Base-by-base conservation (phyloP, 2,888 invertebrate genomes). In the Melinaea menophilus region DNA sequence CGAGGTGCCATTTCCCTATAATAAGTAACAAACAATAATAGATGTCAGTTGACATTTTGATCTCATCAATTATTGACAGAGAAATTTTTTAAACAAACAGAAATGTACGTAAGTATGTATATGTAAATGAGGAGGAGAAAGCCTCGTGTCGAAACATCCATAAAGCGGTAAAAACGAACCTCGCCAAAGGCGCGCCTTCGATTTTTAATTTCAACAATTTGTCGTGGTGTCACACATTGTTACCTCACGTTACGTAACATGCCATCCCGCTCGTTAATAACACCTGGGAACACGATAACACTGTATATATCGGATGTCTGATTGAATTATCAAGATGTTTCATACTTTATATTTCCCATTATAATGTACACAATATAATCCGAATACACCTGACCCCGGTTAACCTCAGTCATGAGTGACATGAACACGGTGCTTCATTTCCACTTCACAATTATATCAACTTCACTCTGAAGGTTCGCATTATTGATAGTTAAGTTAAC, bases 121-220 rank as follows among this genome's bases (percentile, higher is more conserved):
- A 85, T 87, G 84, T 80, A 86, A 87, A 88, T 83, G 82, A 83
- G 73, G 74, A 69, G 77, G 87, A 85, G 90, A 90, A 90, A 90
- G 90, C 82, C 74, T 73, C 69, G 78, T 85, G 84, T 84, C 80
- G 84, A 84, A 85, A 89, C 82, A 75, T 70, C 79, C 74, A 75
- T 80, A 82, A 82, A 81, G 75, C 75, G 75, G 75, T 75, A 80
- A 82, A 81, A 81, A 78, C 71, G 74, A 77, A 75, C 79, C 73
- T 71, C 76, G 75, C 54, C 63, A 68, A 71, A 76, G 81, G 82
- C 77, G 80, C 71, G 81, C 76, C 74, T 70, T 69, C 68, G 67
- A 60, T 66, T 67, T 68, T 68, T 69, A 69, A 70, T 69, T 70
- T 69, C 63, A 63, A 69, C 63, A 62, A 73, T 73, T 71, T 73